phyloP scores from a whole-genome alignment of 2,113 vertebrate species.

The Stigmatopora argus region DNA sequence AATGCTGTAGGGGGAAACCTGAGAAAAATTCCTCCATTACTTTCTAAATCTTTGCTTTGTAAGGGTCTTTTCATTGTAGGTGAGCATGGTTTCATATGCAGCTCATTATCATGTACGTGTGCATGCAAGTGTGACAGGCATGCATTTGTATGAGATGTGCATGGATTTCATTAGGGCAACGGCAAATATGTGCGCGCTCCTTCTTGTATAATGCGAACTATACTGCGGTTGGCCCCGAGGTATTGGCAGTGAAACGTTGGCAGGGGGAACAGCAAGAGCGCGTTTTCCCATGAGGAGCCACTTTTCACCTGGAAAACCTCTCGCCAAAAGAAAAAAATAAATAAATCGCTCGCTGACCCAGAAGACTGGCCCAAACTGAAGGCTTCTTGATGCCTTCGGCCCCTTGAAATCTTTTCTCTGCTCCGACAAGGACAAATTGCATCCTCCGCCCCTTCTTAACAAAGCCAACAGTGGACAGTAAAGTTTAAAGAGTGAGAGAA shows the following conservation, averaged over 20 bases:
- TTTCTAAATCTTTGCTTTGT: slow-evolving; percentile 21
- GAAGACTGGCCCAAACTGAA: slow-evolving; percentile 49
- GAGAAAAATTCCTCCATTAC: neutral
- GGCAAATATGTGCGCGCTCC: slow-evolving; percentile 9
- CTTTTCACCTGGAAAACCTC: slow-evolving; percentile 68
- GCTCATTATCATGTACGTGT: slow-evolving; percentile 41
- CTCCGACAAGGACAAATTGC: slow-evolving; percentile 71
- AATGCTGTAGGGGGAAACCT: neutral
- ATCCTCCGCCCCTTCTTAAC: slow-evolving; percentile 53
- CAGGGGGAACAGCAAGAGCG: slow-evolving; percentile 18
- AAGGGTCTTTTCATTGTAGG: slow-evolving; percentile 27
- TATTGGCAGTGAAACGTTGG: slow-evolving; percentile 34
- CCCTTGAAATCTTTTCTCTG: slow-evolving; percentile 45
- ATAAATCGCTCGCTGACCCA: slow-evolving; percentile 58
- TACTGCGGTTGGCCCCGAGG: slow-evolving; percentile 34
- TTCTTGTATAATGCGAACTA: slow-evolving; percentile 12
- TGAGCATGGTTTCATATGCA: slow-evolving; percentile 36
- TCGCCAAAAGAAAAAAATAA: slow-evolving; percentile 29
- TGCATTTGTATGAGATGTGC: slow-evolving; percentile 28
- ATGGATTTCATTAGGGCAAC: slow-evolving; percentile 42
- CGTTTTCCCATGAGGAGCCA: slow-evolving; percentile 60
- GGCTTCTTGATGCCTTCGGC: slow-evolving; percentile 47
- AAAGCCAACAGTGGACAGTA: slow-evolving; percentile 40
- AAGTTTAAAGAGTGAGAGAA: slow-evolving; percentile 36
- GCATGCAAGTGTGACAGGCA: slow-evolving; percentile 39